Conservation (phyloP, 2,113 vertebrate genomes). For the Dicaeum eximium region DNA sequence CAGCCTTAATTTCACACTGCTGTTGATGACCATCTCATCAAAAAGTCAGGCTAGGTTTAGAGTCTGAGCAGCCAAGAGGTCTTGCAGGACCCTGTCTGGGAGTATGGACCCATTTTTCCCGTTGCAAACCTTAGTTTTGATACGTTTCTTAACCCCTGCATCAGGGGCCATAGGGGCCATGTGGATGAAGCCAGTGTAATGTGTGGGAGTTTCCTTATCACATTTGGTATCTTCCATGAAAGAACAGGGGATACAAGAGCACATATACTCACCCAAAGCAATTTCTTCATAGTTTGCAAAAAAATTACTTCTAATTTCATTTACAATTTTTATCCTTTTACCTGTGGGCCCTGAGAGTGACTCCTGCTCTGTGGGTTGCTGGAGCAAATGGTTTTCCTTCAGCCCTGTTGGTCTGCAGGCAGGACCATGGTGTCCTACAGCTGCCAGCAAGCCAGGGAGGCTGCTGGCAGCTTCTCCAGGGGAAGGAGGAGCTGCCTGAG, state of each 20-base stretch:
- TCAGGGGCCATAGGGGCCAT: not conserved
- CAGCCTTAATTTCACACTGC: not conserved
- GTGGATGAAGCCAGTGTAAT: not conserved
- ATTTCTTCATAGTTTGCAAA: not conserved
- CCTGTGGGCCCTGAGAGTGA: not conserved
- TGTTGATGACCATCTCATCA: not conserved
- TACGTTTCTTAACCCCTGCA: not conserved
- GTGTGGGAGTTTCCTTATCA: not conserved
- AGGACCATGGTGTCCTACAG: not conserved
- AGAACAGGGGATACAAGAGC: not conserved
- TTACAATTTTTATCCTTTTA: not conserved
- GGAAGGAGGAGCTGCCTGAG: not conserved
- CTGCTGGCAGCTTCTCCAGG: not conserved
- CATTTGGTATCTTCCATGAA: not conserved
- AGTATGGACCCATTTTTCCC: not conserved
- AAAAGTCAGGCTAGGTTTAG: not conserved
- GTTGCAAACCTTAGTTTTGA: not conserved
- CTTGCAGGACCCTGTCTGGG: not conserved
- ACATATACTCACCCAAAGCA: not conserved
- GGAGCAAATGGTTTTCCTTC: not conserved
- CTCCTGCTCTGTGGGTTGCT: not conserved
- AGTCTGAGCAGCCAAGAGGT: not conserved
- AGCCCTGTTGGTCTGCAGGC: not conserved
- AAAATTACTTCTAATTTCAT: not conserved
- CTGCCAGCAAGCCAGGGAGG: not conserved